These are phyloP conservation scores for Tiaroga cobitis DNA, from an alignment of 2,797 vertebrate species.

Conservation along the genomic window DNA sequence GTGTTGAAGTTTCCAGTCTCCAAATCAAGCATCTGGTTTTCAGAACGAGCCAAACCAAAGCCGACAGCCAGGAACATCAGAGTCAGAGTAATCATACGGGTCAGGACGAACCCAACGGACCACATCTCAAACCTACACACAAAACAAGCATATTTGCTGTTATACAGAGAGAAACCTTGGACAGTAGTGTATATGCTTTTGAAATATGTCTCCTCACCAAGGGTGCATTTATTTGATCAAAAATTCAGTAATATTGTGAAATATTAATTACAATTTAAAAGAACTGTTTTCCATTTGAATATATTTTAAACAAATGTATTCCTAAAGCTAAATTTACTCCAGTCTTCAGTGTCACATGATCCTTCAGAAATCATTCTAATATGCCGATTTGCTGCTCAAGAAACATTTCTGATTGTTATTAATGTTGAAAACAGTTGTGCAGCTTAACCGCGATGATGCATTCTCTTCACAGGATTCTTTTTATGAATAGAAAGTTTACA, in stretches of 20 bases:
- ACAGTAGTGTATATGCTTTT: neutral
- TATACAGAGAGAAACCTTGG: neutral
- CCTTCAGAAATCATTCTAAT: neutral
- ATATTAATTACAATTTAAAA: neutral
- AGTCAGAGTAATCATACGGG: conserved; percentile 91
- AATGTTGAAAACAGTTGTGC: neutral
- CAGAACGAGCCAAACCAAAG: conserved; percentile 89
- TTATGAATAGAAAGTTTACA: neutral
- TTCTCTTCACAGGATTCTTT: neutral
- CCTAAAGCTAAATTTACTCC: neutral
- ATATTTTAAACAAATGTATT: neutral
- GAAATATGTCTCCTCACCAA: neutral
- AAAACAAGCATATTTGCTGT: neutral
- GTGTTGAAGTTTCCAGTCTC: conserved; percentile 94
- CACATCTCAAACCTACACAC: conserved; percentile 88
- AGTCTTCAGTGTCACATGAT: neutral
- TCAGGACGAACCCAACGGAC: conserved; percentile 91
- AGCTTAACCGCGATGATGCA: neutral
- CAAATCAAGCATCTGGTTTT: conserved; percentile 86
- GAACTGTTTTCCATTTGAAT: neutral
- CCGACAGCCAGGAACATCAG: conserved; percentile 92
- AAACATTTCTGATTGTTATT: neutral
- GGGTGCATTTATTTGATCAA: neutral
- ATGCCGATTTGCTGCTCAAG: neutral
- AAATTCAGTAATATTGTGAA: neutral